Conservation (phyloP, 1,140 invertebrate species). For the Drosophila ananassae region DNA sequence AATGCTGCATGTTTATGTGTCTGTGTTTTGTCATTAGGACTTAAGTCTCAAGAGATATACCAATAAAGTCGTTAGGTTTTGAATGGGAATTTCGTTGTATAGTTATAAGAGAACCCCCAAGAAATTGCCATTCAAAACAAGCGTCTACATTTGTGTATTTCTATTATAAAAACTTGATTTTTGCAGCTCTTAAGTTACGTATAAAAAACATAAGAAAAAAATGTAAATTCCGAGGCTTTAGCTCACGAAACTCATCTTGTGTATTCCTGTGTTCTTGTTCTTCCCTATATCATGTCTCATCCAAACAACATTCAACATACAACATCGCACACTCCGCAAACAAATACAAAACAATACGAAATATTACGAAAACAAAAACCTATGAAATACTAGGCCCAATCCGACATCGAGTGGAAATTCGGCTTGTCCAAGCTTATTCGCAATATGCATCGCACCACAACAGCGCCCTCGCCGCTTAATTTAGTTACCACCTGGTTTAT, state of each 20-base stretch:
- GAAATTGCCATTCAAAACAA: conserved; percentile 65
- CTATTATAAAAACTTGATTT: conserved; percentile 50
- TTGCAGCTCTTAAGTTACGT: conserved; percentile 76
- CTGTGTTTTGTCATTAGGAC: conserved; percentile 48
- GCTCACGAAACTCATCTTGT: conserved; percentile 63
- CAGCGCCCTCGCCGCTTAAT: conserved; percentile 98
- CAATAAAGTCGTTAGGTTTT: conserved; percentile 68
- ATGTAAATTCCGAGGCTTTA: conserved; percentile 34
- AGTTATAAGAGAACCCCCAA: background rate
- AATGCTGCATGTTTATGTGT: conserved; percentile 64
- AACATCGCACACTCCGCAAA: conserved; percentile 38
- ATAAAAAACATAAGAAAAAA: conserved; percentile 12
- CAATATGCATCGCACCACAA: conserved; percentile 99
- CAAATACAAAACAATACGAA: conserved; percentile 12
- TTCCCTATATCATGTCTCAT: conserved; percentile 49
- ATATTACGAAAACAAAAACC: conserved; percentile 46
- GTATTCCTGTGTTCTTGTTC: conserved; percentile 72
- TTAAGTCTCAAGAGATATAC: conserved; percentile 63
- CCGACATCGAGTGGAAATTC: conserved; percentile 99
- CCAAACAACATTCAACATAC: conserved; percentile 13
- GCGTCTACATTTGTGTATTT: conserved; percentile 69
- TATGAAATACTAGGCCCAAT: conserved; percentile 92
- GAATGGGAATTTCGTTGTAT: conserved; percentile 52
- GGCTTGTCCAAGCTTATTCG: conserved; percentile 98
- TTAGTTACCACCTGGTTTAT: conserved; percentile 96